phyloP scores from a whole-genome alignment of 2,113 vertebrate species.

The Cinclus cinclus region DNA sequence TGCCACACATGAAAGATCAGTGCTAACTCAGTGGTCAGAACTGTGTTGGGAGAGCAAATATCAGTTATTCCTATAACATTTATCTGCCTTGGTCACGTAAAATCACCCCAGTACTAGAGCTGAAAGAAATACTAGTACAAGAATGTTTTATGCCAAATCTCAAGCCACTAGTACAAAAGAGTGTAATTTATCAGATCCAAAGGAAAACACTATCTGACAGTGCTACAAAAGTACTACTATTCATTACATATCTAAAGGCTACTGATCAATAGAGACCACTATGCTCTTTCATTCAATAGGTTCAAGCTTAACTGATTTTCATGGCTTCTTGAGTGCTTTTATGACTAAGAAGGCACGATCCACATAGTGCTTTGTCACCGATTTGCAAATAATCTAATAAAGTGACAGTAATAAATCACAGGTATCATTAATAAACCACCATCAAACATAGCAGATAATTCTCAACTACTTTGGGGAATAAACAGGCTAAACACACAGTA shows the following conservation, averaged over 20 bases:
- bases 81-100: neutral
- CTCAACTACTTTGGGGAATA: neutral
- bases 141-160: conserved; percentile 6
- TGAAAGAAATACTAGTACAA: conserved; percentile 1
- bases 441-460: conserved; percentile 40
- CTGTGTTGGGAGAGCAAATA: neutral
- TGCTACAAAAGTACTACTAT: conserved; percentile 36
- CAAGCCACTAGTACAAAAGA: conserved; percentile 26
- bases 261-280: conserved; percentile 54
- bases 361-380: conserved; percentile 46
- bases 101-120: neutral
- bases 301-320: conserved; percentile 70
- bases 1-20: neutral
- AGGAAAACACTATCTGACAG: conserved; percentile 58
- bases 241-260: conserved; percentile 65
- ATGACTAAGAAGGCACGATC: conserved; percentile 55
- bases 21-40: neutral
- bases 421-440: conserved; percentile 53
- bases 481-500: neutral
- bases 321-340: conserved; percentile 65
- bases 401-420: conserved; percentile 60
- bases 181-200: conserved; percentile 63
- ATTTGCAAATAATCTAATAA: conserved; percentile 60
- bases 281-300: conserved; percentile 43
- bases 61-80: neutral